A percentile compares a stretch with the other conserved stretches of the same genome.
phyloP scores from a whole-genome alignment of 2,888 invertebrate species.

The Mythimna albipuncta region DNA sequence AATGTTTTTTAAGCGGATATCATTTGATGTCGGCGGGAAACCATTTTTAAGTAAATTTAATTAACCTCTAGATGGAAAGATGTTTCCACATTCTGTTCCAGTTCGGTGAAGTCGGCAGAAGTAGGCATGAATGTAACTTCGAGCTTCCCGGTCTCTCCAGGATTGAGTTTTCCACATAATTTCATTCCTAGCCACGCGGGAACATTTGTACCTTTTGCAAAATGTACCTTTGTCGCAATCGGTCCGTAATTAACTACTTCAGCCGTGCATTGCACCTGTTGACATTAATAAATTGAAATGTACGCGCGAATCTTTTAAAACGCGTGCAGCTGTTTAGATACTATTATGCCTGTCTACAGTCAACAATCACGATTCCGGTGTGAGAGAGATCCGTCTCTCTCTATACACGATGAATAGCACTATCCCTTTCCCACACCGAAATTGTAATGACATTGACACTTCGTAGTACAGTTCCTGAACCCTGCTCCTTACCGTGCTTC shows the following conservation, averaged over 20 bases:
- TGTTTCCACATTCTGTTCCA: slow-evolving; percentile 83
- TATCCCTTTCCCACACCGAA: no score
- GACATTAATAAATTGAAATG: slow-evolving; percentile 20
- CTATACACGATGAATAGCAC: no score
- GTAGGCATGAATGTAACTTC: slow-evolving; percentile 89
- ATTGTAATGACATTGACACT: no score
- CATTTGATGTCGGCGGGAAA: not conserved
- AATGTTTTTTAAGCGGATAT: not conserved
- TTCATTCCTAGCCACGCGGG: slow-evolving; percentile 81
- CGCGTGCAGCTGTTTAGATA: not conserved
- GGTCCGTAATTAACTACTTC: slow-evolving; percentile 91
- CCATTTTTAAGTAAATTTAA: no score
- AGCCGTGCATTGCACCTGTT: slow-evolving; percentile 82
- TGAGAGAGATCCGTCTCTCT: no score
- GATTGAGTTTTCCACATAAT: slow-evolving; percentile 82
- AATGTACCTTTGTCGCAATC: slow-evolving; percentile 81
- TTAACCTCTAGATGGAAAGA: slow-evolving; percentile 87
- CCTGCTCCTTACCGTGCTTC: slow-evolving; percentile 76
- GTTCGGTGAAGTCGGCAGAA: slow-evolving; percentile 79
- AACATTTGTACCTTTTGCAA: slow-evolving; percentile 79
- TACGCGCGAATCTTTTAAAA: not conserved
- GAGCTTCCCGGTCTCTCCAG: slow-evolving; percentile 87
- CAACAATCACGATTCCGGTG: no score
- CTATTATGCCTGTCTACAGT: no score
- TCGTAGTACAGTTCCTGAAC: not conserved